Percentiles rank a stretch among this genome's conserved stretches.
Evolutionary conservation across 2,888 invertebrate genomes (phyloP).

Genomic region (Choristoneura rosaceana): DNA sequence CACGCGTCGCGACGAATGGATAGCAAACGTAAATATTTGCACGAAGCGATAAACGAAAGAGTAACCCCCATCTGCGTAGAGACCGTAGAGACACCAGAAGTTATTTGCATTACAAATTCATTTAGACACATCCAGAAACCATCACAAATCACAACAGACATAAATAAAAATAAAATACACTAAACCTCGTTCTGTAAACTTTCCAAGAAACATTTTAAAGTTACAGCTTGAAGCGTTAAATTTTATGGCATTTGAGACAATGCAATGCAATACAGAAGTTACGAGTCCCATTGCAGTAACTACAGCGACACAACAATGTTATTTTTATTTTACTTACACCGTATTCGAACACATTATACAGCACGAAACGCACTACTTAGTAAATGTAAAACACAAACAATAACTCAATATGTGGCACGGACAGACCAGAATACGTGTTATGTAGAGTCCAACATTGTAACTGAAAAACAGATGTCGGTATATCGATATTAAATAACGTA

Average conservation of each 20-base stretch:
- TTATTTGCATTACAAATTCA: not conserved
- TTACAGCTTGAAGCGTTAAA: conserved; percentile 13
- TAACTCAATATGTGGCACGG: conserved; percentile 48
- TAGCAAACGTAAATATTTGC: conserved; percentile 58
- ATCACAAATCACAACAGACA: not conserved
- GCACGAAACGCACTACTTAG: conserved; percentile 45
- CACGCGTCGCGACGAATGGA: conserved; percentile 59
- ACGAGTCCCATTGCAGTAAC: not conserved
- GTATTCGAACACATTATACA: conserved; percentile 61
- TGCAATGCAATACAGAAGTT: conserved; percentile 15
- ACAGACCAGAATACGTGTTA: conserved; percentile 54
- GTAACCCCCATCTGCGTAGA: conserved; percentile 8
- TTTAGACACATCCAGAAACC: not conserved
- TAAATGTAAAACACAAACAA: conserved; percentile 53
- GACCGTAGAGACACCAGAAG: not conserved
- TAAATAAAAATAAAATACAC: not conserved
- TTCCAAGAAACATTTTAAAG: not conserved
- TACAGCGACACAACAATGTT: not conserved
- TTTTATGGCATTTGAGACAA: conserved; percentile 6
- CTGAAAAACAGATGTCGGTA: conserved; percentile 60
- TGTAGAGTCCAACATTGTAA: conserved; percentile 54
- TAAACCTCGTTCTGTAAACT: not conserved
- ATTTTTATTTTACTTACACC: conserved; percentile 55
- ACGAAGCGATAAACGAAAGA: conserved; percentile 47
- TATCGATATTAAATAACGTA: conserved; percentile 45